Evolutionary conservation across 2,113 vertebrate species (phyloP).

Genomic region (Pachyramphus minor): DNA sequence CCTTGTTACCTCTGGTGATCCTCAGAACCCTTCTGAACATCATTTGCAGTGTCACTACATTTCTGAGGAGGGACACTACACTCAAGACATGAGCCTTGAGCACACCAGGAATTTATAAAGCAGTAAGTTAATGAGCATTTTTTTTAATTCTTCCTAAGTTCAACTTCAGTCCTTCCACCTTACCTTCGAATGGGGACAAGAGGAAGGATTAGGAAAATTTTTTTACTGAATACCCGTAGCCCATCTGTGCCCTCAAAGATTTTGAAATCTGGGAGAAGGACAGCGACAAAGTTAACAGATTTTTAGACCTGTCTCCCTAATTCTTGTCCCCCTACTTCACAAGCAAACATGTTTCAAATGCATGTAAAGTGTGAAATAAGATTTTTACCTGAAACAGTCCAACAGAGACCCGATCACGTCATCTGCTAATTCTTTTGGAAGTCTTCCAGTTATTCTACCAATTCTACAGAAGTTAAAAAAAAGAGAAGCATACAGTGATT

Average conservation of each 20-base stretch:
- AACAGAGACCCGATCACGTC: constrained; percentile 93
- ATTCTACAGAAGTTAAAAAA: constrained; percentile 74
- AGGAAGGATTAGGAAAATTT: not conserved
- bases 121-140: not conserved
- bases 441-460: constrained; percentile 90
- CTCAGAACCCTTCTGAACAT: not conserved
- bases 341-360: not conserved
- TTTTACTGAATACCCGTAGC: not conserved
- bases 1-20: not conserved
- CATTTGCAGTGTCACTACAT: not conserved
- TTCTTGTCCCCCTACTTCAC: not conserved
- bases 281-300: not conserved
- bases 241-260: not conserved
- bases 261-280: not conserved
- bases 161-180: not conserved
- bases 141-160: not conserved
- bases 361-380: not conserved
- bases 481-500: not conserved
- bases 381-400: constrained; percentile 89
- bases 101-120: not conserved
- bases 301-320: not conserved
- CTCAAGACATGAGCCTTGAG: not conserved
- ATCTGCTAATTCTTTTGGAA: constrained; percentile 91
- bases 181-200: not conserved
- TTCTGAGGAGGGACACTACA: not conserved